Conservation (phyloP, 1,140 invertebrate genomes). For the Apis cerana region DNA sequence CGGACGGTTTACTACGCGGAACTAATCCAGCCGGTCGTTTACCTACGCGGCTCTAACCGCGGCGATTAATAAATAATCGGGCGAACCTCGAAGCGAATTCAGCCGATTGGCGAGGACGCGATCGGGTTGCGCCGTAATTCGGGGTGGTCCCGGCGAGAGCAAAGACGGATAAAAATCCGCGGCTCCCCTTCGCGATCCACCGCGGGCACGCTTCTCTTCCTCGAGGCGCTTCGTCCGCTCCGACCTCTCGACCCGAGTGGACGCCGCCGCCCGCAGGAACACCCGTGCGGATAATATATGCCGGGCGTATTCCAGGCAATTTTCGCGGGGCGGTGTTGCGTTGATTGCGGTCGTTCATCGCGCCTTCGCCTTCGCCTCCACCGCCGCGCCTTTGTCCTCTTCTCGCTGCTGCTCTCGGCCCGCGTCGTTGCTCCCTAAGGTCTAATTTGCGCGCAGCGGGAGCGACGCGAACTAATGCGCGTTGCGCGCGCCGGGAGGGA, state of each 20-base stretch:
- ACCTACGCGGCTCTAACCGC: background rate
- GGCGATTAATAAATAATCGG: background rate
- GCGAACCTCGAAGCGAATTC: no score
- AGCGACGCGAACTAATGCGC: constrained; percentile 78
- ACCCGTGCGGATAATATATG: constrained; percentile 76
- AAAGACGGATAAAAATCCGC: constrained; percentile 7
- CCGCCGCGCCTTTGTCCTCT: constrained; percentile 18
- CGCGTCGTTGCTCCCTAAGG: constrained; percentile 48
- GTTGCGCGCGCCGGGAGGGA: constrained; percentile 73
- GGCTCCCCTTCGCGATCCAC: constrained; percentile 40
- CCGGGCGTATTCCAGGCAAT: constrained; percentile 73
- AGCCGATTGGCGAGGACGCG: background rate
- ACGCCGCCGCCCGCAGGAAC: constrained; percentile 64
- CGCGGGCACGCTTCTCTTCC: constrained; percentile 62
- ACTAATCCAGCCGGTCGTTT: background rate
- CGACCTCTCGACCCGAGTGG: constrained; percentile 65
- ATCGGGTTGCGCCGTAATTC: background rate
- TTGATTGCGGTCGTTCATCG: constrained; percentile 78
- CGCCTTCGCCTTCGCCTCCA: constrained; percentile 20
- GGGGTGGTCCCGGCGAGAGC: constrained; percentile 44
- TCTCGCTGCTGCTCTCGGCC: constrained; percentile 48
- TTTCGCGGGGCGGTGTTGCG: constrained; percentile 75
- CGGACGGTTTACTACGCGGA: background rate
- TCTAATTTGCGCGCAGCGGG: constrained; percentile 80
- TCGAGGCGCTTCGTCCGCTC: constrained; percentile 52